Base-by-base conservation (phyloP, 2,113 vertebrate genomes). In the Cygnus atratus region DNA sequence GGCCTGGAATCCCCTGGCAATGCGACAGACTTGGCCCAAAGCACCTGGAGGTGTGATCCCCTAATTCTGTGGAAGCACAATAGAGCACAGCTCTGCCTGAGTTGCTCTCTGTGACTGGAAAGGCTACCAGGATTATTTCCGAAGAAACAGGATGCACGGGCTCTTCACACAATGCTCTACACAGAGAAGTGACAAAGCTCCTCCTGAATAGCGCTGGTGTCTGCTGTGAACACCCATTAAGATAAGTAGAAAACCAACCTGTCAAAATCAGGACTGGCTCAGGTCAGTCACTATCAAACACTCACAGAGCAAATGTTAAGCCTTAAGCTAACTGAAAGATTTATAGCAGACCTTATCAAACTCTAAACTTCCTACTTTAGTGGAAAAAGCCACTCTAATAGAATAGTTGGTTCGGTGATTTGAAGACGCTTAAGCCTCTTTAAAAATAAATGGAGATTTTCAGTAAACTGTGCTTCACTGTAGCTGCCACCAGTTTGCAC, bases 361-460 rank as follows among this genome's bases (percentile, higher is more conserved):
- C 11, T 87, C 62, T 59, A 65, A 93, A 87, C 44, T 72, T 92
- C 62, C 70, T 65, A 41, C n/a, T 88, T 84, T 41, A 39, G 72
- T 75, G 71, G 57, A 48, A 92, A 94, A 94, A 90, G 3, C 2
- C 39, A 75, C 65, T 78, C 41, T 68, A 88, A 75, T 26, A 65
- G 58, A 81, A 81, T 13, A 94, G 48, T 66, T 92, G 68, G 57
- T 48, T 84, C 43, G 58, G n/a, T 65, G 33, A 84, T 68, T 88
- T 84, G 35, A 81, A 88, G 93, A 72, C 0, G 5, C 44, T 90
- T 88, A 82, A 85, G 58, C n/a, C 9, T 71, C 35, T 84, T 87
- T 73, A 79, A 87, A 95, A 95, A 79, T 28, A 93, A 89, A 86
- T 48, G 29, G 35, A 7, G 8, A 35, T 79, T 89, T 91, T 75